Conservation (phyloP, 2,888 invertebrate genomes). For the Oxycera nigricornis region DNA sequence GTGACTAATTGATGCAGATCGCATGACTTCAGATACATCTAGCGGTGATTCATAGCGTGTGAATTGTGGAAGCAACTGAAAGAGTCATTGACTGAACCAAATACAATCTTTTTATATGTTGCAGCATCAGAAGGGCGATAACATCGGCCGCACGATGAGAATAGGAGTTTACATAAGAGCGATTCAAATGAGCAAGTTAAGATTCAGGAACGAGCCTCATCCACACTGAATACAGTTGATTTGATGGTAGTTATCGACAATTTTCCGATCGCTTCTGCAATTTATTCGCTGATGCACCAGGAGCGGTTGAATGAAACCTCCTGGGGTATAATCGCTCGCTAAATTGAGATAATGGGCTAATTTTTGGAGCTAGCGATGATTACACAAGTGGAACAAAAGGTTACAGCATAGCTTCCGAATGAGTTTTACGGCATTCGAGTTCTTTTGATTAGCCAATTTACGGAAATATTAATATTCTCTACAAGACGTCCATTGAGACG, state of each 20-base stretch:
- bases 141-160: not conserved
- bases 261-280: not conserved
- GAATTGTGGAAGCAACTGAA: not conserved
- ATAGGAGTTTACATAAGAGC: not conserved
- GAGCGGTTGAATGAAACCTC: not conserved
- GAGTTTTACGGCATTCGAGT: not conserved
- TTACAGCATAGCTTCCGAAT: conserved; percentile 2
- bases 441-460: conserved; percentile 6
- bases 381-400: conserved; percentile 6
- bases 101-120: not conserved
- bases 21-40: conserved; percentile 18
- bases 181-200: not conserved
- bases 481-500: not conserved
- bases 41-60: not conserved
- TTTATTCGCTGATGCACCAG: not conserved
- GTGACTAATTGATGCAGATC: conserved; percentile 26
- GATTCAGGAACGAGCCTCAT: not conserved
- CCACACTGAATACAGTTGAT: not conserved
- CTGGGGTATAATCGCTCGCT: not conserved
- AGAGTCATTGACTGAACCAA: conserved; percentile 3
- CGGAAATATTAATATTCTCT: not conserved
- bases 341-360: not conserved
- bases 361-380: not conserved
- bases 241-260: not conserved
- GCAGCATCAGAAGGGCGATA: not conserved